Percentiles rank a stretch among this genome's conserved stretches.
Evolutionary conservation across 2,113 vertebrate species (phyloP).

Genomic region (Nerophis lumbriciformis): DNA sequence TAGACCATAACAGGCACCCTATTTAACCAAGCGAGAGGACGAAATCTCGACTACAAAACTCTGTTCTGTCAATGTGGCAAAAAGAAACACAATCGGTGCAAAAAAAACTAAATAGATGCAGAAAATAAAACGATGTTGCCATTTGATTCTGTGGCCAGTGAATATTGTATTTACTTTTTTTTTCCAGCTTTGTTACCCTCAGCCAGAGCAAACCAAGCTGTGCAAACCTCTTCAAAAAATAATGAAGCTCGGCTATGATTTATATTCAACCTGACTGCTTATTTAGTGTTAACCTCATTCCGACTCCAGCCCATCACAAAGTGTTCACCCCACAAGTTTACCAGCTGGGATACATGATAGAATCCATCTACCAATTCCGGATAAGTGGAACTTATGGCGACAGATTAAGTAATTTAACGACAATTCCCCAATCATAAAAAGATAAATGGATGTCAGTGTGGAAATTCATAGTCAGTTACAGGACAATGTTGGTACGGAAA

Average conservation of each 20-base stretch:
- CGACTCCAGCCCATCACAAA: constrained; percentile 13
- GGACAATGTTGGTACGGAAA: not conserved
- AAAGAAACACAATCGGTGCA: constrained; percentile 28
- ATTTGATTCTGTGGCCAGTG: constrained; percentile 12
- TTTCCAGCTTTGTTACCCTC: constrained; percentile 14
- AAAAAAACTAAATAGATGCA: constrained; percentile 10
- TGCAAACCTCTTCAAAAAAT: constrained; percentile 43
- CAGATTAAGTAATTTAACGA: constrained; percentile 3
- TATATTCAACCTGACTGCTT: constrained; percentile 30
- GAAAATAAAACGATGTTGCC: constrained; percentile 6
- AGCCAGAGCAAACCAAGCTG: constrained; percentile 53
- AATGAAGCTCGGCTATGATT: constrained; percentile 25
- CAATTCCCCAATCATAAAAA: constrained; percentile 17
- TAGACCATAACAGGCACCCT: constrained; percentile 19
- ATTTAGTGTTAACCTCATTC: constrained; percentile 29
- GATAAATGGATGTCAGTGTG: not conserved
- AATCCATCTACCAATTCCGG: constrained; percentile 12
- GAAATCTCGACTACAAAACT: constrained; percentile 18
- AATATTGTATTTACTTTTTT: constrained; percentile 17
- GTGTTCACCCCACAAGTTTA: constrained; percentile 10
- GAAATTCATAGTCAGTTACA: not conserved
- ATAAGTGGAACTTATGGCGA: not conserved
- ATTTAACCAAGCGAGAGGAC: constrained; percentile 28
- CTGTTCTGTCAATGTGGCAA: not conserved
- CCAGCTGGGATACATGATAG: not conserved